Conservation (phyloP, 2,797 vertebrate species). For the Poeciliopsis infans region DNA sequence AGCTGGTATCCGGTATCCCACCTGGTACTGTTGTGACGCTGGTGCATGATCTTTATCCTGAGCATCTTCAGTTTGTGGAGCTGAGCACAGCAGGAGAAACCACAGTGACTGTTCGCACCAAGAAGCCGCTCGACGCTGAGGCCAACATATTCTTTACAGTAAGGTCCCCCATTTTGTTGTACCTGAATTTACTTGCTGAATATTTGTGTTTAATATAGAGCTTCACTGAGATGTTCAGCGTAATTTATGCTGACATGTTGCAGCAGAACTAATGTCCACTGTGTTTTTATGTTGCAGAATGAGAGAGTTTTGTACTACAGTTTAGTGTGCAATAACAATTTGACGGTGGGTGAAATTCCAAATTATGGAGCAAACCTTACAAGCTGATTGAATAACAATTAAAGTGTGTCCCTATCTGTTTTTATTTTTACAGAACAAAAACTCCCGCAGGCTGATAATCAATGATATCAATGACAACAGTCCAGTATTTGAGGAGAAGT, state of each 20-base stretch:
- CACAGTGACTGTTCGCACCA: slow-evolving; percentile 55
- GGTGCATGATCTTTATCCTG: accelerated
- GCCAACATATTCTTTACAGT: neutral
- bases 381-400: neutral
- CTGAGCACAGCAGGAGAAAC: slow-evolving; percentile 20
- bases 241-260: neutral
- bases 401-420: neutral
- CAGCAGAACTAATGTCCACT: neutral
- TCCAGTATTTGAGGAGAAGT: slow-evolving; percentile 66
- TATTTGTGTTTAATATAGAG: neutral
- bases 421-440: slow-evolving; percentile 52
- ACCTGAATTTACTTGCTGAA: neutral
- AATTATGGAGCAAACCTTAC: neutral
- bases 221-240: neutral
- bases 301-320: slow-evolving; percentile 52
- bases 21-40: slow-evolving; percentile 28
- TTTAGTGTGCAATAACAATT: slow-evolving; percentile 34
- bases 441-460: slow-evolving; percentile 44
- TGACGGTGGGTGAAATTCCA: slow-evolving; percentile 43
- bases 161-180: neutral
- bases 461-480: slow-evolving; percentile 74
- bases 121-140: slow-evolving; percentile 68
- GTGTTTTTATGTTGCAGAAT: slow-evolving; percentile 51
- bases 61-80: slow-evolving; percentile 49
- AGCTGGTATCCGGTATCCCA: slow-evolving; percentile 64